A percentile compares a stretch with the other conserved stretches of the same genome.
Evolutionary conservation across 2,888 invertebrate genomes (phyloP).

Genomic region (Deilephila porcellus): DNA sequence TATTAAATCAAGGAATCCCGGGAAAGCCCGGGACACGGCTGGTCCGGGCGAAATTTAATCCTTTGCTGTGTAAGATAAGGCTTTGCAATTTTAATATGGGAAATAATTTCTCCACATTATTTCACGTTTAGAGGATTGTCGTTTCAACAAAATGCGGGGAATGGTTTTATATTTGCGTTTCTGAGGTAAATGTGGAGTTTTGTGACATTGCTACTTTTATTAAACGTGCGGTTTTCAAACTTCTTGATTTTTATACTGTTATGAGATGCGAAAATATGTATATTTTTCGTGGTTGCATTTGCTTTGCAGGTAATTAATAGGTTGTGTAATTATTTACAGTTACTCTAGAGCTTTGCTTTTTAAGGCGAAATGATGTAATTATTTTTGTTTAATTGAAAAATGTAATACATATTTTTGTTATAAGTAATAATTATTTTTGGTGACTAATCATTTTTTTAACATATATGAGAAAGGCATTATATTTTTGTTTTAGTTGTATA

Average conservation of each 20-base stretch:
- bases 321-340: no score
- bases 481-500: no score
- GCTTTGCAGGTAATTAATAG: no score
- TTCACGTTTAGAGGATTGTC: constrained; percentile 3
- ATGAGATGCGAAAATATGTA: no score
- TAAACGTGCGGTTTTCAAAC: background rate
- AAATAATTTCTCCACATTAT: constrained; percentile 19
- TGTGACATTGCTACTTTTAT: background rate
- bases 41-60: constrained; percentile 27
- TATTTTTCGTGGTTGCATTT: no score
- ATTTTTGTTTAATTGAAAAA: no score
- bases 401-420: no score
- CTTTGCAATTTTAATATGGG: constrained; percentile 28
- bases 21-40: constrained; percentile 24
- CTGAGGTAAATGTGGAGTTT: background rate
- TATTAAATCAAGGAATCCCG: constrained; percentile 44
- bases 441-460: no score
- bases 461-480: no score
- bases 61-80: constrained; percentile 30
- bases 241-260: background rate
- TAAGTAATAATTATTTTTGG: no score
- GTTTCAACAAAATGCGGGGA: background rate
- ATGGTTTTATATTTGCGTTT: constrained; percentile 1
- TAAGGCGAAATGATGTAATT: no score
- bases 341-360: no score